Percentiles rank a stretch among this genome's conserved stretches.
These are phyloP conservation scores for Cyprinus carpio DNA, from an alignment of 2,113 vertebrate species.

Conservation along the genomic window DNA sequence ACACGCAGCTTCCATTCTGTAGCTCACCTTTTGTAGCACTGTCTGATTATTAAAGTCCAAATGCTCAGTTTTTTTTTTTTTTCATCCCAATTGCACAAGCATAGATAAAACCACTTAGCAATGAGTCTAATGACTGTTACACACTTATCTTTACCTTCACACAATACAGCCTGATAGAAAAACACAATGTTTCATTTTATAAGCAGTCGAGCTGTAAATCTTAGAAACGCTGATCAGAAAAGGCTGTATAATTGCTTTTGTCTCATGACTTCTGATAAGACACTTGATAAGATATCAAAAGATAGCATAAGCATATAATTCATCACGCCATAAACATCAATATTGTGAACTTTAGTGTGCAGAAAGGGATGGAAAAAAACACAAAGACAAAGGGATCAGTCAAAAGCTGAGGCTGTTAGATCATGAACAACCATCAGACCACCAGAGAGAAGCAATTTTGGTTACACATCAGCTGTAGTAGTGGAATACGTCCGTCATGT, in stretches of 20 bases:
- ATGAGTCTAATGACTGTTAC: not conserved
- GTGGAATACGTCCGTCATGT: constrained; percentile 30
- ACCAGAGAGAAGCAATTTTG: not conserved
- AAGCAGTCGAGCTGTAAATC: constrained; percentile 7
- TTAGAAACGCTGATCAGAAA: not conserved
- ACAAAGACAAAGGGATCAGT: not conserved
- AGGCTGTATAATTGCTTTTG: not conserved
- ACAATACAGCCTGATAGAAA: not conserved
- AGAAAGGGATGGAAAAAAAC: constrained; percentile 4
- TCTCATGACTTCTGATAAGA: constrained; percentile 27
- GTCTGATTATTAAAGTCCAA: constrained; percentile 1
- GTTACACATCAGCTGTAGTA: not conserved
- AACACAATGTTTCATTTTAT: not conserved
- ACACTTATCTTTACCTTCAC: not conserved
- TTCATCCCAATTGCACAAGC: not conserved
- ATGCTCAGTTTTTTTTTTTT: no score
- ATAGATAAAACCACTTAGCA: not conserved
- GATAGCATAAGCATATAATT: constrained; percentile 36
- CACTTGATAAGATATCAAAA: constrained; percentile 42
- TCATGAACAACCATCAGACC: not conserved
- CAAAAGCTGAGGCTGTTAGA: not conserved
- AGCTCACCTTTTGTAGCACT: not conserved
- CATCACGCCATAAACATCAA: constrained; percentile 15
- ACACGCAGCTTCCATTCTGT: not conserved
- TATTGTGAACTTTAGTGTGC: constrained; percentile 11